phyloP scores from a whole-genome alignment of 2,797 vertebrate genomes.

The Moxostoma hubbsi region DNA sequence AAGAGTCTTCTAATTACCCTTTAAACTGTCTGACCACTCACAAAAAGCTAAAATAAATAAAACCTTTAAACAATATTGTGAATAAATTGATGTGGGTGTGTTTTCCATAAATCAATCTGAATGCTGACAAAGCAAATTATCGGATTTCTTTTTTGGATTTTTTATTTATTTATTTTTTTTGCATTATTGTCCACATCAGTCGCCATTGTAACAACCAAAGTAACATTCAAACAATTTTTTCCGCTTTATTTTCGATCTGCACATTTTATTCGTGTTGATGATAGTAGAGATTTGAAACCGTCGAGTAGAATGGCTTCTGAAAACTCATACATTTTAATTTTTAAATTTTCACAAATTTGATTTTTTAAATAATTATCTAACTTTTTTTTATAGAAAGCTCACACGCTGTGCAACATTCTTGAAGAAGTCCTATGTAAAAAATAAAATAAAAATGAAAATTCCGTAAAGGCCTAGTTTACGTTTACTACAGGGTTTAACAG shows the following conservation, averaged over 20 bases:
- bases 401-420: background rate
- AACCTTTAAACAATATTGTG: too few relatives aligned
- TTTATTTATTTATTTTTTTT: background rate
- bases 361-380: too few relatives aligned
- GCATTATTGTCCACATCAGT: background rate
- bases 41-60: background rate
- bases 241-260: background rate
- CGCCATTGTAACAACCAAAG: background rate
- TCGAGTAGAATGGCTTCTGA: too few relatives aligned
- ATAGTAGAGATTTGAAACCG: background rate
- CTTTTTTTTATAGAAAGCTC: background rate
- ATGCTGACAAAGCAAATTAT: too few relatives aligned
- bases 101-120: too few relatives aligned
- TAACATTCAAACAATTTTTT: background rate
- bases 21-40: background rate
- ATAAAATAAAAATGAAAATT: too few relatives aligned
- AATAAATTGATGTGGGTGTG: too few relatives aligned
- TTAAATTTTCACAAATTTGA: too few relatives aligned
- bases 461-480: too few relatives aligned
- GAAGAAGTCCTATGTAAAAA: background rate
- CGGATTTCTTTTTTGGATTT: background rate
- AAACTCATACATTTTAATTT: too few relatives aligned
- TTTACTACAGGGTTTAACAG: too few relatives aligned
- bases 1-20: conserved; percentile 6
- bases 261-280: background rate